Evolutionary conservation across 92 coral and sea anemone genomes (phyloP).

Genomic region (Muricea muricata): DNA sequence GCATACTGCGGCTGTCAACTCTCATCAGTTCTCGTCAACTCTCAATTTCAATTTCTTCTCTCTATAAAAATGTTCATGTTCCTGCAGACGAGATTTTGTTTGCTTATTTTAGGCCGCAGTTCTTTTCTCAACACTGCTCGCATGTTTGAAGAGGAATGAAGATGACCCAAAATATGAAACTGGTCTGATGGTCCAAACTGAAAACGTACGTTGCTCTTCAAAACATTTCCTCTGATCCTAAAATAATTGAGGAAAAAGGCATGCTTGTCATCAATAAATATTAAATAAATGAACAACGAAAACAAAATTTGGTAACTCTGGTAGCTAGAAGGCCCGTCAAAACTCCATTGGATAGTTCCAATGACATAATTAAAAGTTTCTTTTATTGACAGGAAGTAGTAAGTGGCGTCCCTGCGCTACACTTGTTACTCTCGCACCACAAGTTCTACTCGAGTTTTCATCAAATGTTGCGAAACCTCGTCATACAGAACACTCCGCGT

Average conservation of each 20-base stretch:
- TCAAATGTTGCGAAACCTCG: conserved; percentile 64
- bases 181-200: conserved; percentile 46
- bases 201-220: neutral
- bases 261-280: no score
- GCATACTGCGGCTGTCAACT: no score
- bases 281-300: no score
- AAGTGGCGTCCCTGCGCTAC: conserved; percentile 60
- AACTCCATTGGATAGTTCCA: neutral
- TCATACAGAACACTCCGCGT: conserved; percentile 39
- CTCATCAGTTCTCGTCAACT: no score
- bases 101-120: conserved; percentile 18
- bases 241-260: no score
- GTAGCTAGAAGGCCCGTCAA: no score
- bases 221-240: no score
- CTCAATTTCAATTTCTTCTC: no score
- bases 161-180: neutral
- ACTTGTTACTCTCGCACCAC: conserved; percentile 78
- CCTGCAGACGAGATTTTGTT: neutral
- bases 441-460: conserved; percentile 78
- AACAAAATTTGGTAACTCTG: no score
- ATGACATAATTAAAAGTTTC: neutral
- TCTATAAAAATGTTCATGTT: neutral
- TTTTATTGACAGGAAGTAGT: conserved; percentile 60
- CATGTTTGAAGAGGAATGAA: conserved; percentile 4
- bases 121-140: conserved; percentile 10